Evolutionary conservation across 1,140 invertebrate species (phyloP).

Genomic region (Maconellicoccus hirsutus): DNA sequence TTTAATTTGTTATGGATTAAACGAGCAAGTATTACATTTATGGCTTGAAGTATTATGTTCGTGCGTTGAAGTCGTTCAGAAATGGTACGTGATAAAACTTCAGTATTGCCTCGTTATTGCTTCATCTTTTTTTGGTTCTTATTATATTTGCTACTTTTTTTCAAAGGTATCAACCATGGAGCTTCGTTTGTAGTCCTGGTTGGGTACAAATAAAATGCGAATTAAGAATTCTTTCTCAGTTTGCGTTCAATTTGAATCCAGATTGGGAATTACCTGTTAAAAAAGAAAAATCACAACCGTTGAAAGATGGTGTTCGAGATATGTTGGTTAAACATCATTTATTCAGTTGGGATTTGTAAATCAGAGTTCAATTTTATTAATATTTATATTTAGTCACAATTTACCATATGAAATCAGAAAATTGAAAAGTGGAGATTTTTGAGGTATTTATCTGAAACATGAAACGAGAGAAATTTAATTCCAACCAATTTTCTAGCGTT

Average conservation of each 20-base stretch:
- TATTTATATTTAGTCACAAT: neutral
- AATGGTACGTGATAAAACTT: no score
- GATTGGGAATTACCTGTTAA: slow-evolving; percentile 89
- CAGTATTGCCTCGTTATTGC: slow-evolving; percentile 26
- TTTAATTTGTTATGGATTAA: slow-evolving; percentile 87
- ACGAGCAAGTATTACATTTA: slow-evolving; percentile 91
- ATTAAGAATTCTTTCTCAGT: slow-evolving; percentile 85
- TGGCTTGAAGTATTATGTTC: slow-evolving; percentile 98
- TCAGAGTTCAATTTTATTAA: slow-evolving; percentile 32
- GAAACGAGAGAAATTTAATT: no score
- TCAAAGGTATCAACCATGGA: slow-evolving; percentile 89
- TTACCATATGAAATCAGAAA: neutral
- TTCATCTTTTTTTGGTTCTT: neutral
- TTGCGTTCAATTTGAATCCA: slow-evolving; percentile 93
- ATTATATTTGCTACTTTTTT: slow-evolving; percentile 28
- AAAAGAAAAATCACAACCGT: slow-evolving; percentile 68
- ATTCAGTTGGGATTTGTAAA: slow-evolving; percentile 98
- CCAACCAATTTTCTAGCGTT: no score
- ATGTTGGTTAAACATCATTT: slow-evolving; percentile 99
- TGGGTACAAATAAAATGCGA: slow-evolving; percentile 99
- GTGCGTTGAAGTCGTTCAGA: slow-evolving; percentile 86
- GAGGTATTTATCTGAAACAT: no score
- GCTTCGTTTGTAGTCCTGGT: slow-evolving; percentile 95
- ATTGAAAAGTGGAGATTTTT: no score
- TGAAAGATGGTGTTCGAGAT: slow-evolving; percentile 93